Evolutionary conservation across 2,888 invertebrate species (phyloP).

Genomic region (Cremastinae sp.): DNA sequence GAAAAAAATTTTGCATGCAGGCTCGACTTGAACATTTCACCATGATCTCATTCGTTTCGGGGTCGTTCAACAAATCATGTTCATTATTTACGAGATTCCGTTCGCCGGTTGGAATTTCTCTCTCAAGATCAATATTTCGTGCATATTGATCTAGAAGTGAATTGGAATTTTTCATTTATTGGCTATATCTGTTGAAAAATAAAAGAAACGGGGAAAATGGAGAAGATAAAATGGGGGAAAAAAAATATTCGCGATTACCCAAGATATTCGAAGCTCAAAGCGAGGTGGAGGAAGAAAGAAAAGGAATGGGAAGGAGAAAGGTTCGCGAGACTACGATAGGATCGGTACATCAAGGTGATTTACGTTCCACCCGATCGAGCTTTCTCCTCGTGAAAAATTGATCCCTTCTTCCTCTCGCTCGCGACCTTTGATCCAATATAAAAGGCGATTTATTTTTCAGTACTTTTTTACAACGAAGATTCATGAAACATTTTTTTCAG

Average conservation of each 20-base stretch:
- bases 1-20: constrained; percentile 9
- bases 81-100: neutral
- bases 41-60: constrained; percentile 1
- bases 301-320: neutral
- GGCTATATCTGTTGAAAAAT: constrained; percentile 1
- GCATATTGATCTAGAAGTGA: constrained; percentile 1
- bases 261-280: constrained; percentile 42
- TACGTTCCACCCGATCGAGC: constrained; percentile 58
- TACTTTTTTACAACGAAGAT: constrained; percentile 9
- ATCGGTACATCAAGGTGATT: constrained; percentile 64
- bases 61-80: constrained; percentile 5
- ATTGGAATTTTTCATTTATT: constrained; percentile 5
- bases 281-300: neutral
- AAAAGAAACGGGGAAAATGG: constrained; percentile 1
- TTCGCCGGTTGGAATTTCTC: no score
- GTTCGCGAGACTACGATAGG: constrained; percentile 57
- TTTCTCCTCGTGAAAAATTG: constrained; percentile 62
- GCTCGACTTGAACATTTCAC: constrained; percentile 15
- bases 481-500: neutral
- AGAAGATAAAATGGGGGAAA: constrained; percentile 26
- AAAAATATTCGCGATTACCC: constrained; percentile 45
- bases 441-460: constrained; percentile 31
- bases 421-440: constrained; percentile 31
- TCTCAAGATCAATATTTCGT: constrained; percentile 3
- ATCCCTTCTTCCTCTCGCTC: constrained; percentile 42